These are phyloP conservation scores for Parasteatoda lunata DNA, from an alignment of 2,888 invertebrate genomes.

Conservation along the genomic window DNA sequence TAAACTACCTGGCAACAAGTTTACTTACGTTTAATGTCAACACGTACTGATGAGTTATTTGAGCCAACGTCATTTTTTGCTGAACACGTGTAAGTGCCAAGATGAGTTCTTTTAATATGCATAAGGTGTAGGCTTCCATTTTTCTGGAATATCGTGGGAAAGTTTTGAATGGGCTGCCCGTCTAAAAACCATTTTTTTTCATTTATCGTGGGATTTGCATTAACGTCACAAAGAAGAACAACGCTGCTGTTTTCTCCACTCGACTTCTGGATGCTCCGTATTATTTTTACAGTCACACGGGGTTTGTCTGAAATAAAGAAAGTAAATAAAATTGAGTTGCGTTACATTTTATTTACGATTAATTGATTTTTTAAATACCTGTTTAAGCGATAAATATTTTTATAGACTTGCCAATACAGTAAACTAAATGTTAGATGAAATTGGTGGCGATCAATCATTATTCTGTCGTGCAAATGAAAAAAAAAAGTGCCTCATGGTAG, in stretches of 20 bases:
- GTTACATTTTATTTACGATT: too few relatives aligned
- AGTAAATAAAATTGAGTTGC: too few relatives aligned
- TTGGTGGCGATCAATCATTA: too few relatives aligned
- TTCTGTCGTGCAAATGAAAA: too few relatives aligned
- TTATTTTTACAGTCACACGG: constrained; percentile 7
- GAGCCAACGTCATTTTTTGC: constrained; percentile 21
- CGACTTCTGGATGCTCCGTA: background rate
- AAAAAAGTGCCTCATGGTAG: too few relatives aligned
- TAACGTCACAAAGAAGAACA: constrained; percentile 18
- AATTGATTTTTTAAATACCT: too few relatives aligned
- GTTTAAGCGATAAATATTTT: too few relatives aligned
- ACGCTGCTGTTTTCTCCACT: background rate
- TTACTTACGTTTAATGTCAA: constrained; percentile 42
- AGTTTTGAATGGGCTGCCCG: background rate
- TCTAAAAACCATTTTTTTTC: constrained; percentile 37
- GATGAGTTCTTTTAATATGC: constrained; percentile 8
- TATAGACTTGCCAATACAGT: too few relatives aligned
- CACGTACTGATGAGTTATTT: constrained; percentile 10
- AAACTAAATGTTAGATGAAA: too few relatives aligned
- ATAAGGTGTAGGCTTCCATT: background rate
- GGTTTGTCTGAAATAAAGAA: constrained; percentile 30
- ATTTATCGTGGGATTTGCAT: constrained; percentile 25
- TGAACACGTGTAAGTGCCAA: constrained; percentile 29
- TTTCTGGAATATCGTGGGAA: background rate
- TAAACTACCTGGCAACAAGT: background rate